Base-by-base conservation (phyloP, 2,888 invertebrate genomes). In the Pseudolycoriella hygida region DNA sequence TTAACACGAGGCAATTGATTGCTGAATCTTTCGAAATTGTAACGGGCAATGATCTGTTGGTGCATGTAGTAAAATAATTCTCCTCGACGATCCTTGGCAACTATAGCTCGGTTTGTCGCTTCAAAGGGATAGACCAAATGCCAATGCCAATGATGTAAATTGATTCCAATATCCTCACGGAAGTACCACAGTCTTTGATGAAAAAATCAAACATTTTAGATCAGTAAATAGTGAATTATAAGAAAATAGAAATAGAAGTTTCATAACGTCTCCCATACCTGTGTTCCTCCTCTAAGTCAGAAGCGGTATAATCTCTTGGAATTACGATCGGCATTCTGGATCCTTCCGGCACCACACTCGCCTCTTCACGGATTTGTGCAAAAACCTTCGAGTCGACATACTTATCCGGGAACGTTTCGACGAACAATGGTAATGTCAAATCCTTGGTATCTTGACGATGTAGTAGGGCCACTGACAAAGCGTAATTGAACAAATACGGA, bases 31-130 rank as follows among this genome's bases (percentile, higher is more conserved):
- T 86, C 87, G 49, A 70, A 61, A 56, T 85, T 84, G 64, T 83
- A 87, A 53, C 84, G 81, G 1, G 62, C 65, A 4, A 64, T 48
- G 17, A 65, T 47, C 62, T 80, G 79, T 56, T 77, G 71, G 54
- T 82, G 81, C 80, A 80, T 80, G 55, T 80, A 80, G 55, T 76
- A 85, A 67, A 84, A 83, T 15, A 85, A 70, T 57, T 84, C 84
- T 1, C 84, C 84, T 3, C 83, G 70, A 6, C 84, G 67, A 63
- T 85, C 80, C 61, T 82, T 81, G 55, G 68, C 60, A 42, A 78
- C 77, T 50, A 79, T 73, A 48, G 58, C 54, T n/a, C 67, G 62
- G 51, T 72, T 67, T 1, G 72, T 64, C 0, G 77, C 74, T 52
- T 79, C 77, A 60, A 79, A 79, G 0, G 87, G 87, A 60, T 87